Evolutionary conservation across 2,888 invertebrate genomes (phyloP), one percentile per base, ranked within the genome.

Genomic region (Therioaphis trifolii): DNA sequence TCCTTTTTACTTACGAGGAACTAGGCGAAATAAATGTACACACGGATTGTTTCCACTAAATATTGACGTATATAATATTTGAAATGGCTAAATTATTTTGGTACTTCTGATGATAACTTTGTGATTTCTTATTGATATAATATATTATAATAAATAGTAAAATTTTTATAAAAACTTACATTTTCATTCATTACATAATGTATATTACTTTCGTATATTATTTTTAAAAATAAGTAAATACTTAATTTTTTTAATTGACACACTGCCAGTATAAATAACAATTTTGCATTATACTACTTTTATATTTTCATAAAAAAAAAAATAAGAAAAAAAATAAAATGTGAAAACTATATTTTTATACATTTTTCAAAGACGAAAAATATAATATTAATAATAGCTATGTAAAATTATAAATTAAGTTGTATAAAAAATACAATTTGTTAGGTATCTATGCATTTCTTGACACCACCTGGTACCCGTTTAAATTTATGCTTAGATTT

Each of bases 271-370:
- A 82, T 74, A 74, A 80, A 63, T 82, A 82, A 74, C 55, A 82
- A 82, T 74, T 82, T 74, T 74, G 82, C 82, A 74, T 82, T 63
- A 82, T 82, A 82, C 82, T 82, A 82, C 82, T 82, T 82, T 82
- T 82, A 82, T 82, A 82, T 82, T 82, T 82, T 82, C 82, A 82
- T 82, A 82, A 82, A 82, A 74, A 82, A 80, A 46, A 69, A 35
- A 49, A 82, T 63, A 63, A 63, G 27, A 61, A 74, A 72, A 74
- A 63, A 72, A 82, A 40, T 9, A 71, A 43, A 15, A 80, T 46
- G 27, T 71, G 43, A 80, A 58, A 72, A 80, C 43, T 80, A 72
- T 82, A 82, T 74, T 72, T 82, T 82, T 72, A 82, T 82, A 82
- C 61, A 74, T 82, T 74, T 74, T 52, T 74, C 61, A 27, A 52